Evolutionary conservation across 2,113 vertebrate species (phyloP).

Genomic region (Peromyscus maniculatus): DNA sequence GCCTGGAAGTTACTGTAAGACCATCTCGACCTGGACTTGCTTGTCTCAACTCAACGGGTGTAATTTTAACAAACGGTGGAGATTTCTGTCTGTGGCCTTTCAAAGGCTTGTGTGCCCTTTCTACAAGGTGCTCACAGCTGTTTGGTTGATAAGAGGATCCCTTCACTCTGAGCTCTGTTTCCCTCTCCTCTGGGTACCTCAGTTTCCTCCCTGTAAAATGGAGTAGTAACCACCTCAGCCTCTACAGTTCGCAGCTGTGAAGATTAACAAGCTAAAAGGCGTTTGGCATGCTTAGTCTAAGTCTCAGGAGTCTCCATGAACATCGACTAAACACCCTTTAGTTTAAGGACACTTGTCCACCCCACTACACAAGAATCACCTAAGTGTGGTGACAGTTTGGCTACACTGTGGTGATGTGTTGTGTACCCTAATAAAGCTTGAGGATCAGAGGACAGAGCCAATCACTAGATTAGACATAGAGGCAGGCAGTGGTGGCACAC

Average conservation of each 20-base stretch:
- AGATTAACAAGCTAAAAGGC: not conserved
- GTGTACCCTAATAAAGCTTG: too few species aligned
- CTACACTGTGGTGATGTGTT: not conserved
- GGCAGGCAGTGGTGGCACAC: too few species aligned
- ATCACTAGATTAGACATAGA: too few species aligned
- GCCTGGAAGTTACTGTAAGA: not conserved
- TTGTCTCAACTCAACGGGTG: not conserved
- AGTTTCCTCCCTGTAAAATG: constrained; percentile 21
- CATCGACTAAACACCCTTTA: not conserved
- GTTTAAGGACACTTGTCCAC: not conserved
- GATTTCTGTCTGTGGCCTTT: not conserved
- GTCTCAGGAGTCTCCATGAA: not conserved
- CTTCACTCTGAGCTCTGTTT: not conserved
- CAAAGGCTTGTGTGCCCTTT: not conserved
- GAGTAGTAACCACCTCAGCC: not conserved
- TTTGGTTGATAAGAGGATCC: not conserved
- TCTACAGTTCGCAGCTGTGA: not conserved
- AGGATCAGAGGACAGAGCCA: too few species aligned
- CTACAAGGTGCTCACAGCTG: not conserved
- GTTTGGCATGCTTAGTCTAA: not conserved
- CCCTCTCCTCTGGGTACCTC: not conserved
- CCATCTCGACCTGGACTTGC: not conserved
- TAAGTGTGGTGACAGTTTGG: not conserved
- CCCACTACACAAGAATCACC: not conserved
- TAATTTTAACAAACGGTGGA: not conserved